phyloP scores from a whole-genome alignment of 2,797 vertebrate species.

The Xerus rutilus region DNA sequence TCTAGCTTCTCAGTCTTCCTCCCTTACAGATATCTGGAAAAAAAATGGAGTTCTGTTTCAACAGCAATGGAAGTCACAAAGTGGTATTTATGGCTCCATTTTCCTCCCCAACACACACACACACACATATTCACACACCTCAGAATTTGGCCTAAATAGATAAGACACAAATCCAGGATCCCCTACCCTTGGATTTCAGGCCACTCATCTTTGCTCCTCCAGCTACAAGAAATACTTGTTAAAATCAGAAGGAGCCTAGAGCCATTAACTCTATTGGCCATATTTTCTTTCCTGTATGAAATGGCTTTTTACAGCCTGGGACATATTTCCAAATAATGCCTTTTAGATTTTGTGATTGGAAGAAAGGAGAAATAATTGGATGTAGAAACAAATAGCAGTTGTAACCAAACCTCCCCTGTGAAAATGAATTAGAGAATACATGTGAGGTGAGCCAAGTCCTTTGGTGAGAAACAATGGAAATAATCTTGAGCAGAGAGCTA shows the following conservation, averaged over 20 bases:
- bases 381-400: conserved; percentile 55
- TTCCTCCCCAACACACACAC: neutral
- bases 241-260: conserved; percentile 29
- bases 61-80: conserved; percentile 23
- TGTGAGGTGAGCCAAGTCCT: conserved; percentile 3
- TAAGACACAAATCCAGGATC: conserved; percentile 13
- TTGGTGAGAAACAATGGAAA: neutral
- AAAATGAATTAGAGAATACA: conserved; percentile 47
- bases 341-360: conserved; percentile 54
- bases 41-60: conserved; percentile 22
- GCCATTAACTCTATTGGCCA: conserved; percentile 3
- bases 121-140: neutral
- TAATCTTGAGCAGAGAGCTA: conserved; percentile 33
- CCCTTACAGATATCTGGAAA: neutral
- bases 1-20: neutral
- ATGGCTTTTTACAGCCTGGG: conserved; percentile 10
- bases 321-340: conserved; percentile 54
- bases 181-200: neutral
- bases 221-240: conserved; percentile 39
- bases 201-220: neutral
- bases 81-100: conserved; percentile 10
- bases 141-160: conserved; percentile 41
- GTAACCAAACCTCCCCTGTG: neutral
- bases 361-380: conserved; percentile 42
- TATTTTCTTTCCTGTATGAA: conserved; percentile 36